Evolutionary conservation across 1,140 invertebrate species (phyloP).

Genomic region (Pectinophora gossypiella): DNA sequence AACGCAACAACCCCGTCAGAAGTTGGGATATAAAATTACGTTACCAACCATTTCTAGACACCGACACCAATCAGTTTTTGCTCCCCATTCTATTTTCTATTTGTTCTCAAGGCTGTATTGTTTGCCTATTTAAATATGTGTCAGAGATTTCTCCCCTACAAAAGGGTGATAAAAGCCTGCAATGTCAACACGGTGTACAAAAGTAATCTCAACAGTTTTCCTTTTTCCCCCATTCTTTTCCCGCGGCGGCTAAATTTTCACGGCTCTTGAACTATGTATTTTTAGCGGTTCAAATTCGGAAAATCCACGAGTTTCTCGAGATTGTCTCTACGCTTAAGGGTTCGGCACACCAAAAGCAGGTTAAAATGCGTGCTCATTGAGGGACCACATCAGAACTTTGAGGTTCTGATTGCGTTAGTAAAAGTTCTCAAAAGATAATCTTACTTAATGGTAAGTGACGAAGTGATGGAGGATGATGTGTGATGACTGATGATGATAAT

Average conservation of each 20-base stretch:
- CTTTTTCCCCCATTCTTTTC: constrained; percentile 28
- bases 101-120: constrained; percentile 43
- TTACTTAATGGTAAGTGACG: no score
- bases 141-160: constrained; percentile 58
- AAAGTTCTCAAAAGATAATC: no score
- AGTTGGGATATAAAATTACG: no score
- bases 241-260: constrained; percentile 1
- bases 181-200: constrained; percentile 65
- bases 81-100: constrained; percentile 33
- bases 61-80: neutral
- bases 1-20: no score
- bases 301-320: no score
- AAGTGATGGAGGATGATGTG: no score
- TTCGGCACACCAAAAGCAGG: no score
- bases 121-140: constrained; percentile 71
- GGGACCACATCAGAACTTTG: no score
- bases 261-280: constrained; percentile 1
- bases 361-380: no score
- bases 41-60: neutral
- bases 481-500: no score
- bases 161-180: constrained; percentile 69
- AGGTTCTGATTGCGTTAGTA: no score
- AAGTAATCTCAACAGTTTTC: constrained; percentile 63
- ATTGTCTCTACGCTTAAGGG: no score
- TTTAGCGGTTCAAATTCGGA: neutral